Evolutionary conservation across 2,113 vertebrate species (phyloP).

Genomic region (Athene cunicularia): DNA sequence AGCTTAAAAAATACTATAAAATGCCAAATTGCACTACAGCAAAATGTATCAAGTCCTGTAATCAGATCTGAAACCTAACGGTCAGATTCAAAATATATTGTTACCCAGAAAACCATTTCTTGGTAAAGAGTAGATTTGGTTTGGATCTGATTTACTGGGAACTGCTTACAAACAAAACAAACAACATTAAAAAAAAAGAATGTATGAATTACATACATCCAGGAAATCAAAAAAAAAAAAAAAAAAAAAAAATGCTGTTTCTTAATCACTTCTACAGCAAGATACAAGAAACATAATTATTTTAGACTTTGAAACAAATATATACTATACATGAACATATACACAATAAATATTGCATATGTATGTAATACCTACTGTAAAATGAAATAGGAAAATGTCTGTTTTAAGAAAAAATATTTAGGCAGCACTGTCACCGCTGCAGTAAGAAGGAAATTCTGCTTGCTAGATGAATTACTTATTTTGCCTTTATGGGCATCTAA

Average conservation of each 20-base stretch:
- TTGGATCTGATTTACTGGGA: conserved; percentile 37
- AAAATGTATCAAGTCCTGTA: not conserved
- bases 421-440: not conserved
- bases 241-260: not conserved
- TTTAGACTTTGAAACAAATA: not conserved
- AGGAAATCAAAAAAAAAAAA: conserved; percentile 1
- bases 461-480: not conserved
- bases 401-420: not conserved
- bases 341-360: not conserved
- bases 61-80: not conserved
- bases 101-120: conserved; percentile 59
- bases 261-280: not conserved
- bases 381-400: not conserved
- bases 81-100: conserved; percentile 53
- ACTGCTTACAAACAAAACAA: conserved; percentile 23
- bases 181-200: not conserved
- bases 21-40: not conserved
- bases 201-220: not conserved
- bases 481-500: not conserved
- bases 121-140: conserved; percentile 24
- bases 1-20: conserved; percentile 1
- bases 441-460: not conserved
- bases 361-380: not conserved
- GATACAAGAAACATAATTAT: not conserved
- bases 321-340: not conserved